A percentile compares a stretch with the other conserved stretches of the same genome.
These are phyloP conservation scores for Sula dactylatra DNA, from an alignment of 2,113 vertebrate species.

Conservation along the genomic window DNA sequence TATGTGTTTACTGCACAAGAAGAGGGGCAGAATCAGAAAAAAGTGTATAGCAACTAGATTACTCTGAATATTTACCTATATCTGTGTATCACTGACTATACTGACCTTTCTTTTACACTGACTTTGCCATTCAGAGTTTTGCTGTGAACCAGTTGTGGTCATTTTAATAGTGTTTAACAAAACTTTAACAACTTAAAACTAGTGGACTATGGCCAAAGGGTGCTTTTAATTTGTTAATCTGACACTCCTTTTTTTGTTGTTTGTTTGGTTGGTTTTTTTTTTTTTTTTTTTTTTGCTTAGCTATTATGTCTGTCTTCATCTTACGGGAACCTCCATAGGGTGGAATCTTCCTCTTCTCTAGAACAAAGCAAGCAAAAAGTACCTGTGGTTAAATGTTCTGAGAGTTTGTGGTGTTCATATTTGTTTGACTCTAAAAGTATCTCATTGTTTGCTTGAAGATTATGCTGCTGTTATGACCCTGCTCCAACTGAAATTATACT, in stretches of 20 bases:
- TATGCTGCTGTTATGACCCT: neutral
- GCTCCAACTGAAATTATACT: conserved; percentile 10
- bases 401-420: neutral
- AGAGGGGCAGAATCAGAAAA: neutral
- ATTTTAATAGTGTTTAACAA: neutral
- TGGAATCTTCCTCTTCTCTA: neutral
- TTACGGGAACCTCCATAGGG: neutral
- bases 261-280: neutral
- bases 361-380: conserved; percentile 21
- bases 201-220: neutral
- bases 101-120: neutral
- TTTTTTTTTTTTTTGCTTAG: neutral
- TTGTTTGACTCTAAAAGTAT: neutral
- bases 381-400: conserved; percentile 18
- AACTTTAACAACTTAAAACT: neutral
- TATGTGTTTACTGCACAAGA: neutral
- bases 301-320: neutral
- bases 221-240: neutral
- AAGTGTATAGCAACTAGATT: neutral
- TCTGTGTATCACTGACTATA: neutral
- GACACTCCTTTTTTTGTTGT: neutral
- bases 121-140: neutral
- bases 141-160: neutral
- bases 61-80: neutral
- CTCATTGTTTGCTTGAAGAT: neutral